Evolutionary conservation across 2,888 invertebrate species (phyloP).

Genomic region (Eristalis pertinax): DNA sequence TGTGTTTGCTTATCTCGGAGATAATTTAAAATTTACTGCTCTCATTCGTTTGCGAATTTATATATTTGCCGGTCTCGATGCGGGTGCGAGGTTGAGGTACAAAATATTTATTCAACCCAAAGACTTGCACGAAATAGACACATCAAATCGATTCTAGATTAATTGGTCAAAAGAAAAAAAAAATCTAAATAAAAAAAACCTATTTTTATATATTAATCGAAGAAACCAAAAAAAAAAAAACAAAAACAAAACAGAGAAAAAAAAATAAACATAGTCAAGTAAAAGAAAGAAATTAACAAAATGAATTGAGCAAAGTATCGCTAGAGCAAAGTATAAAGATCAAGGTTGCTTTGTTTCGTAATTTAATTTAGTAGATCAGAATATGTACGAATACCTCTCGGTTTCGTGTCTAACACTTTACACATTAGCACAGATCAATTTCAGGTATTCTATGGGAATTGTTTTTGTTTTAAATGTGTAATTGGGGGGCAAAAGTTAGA

Average conservation of each 20-base stretch:
- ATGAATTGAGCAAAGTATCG: conserved; percentile 16
- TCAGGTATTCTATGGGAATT: not conserved
- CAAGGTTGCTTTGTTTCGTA: conserved; percentile 66
- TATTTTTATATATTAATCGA: conserved; percentile 59
- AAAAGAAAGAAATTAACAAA: conserved; percentile 46
- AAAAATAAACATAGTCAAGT: not conserved
- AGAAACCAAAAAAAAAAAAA: not conserved
- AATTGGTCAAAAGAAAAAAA: conserved; percentile 39
- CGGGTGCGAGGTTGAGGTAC: not conserved
- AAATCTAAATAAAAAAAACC: conserved; percentile 21
- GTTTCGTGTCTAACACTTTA: not conserved
- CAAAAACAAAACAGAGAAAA: not conserved
- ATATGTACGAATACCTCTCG: conserved; percentile 18
- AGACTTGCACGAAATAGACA: conserved; percentile 10
- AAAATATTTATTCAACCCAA: not conserved
- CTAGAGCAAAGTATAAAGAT: conserved; percentile 54
- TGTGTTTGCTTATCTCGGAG: not conserved
- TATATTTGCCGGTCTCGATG: not conserved
- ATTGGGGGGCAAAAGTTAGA: not conserved
- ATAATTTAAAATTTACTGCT: not conserved
- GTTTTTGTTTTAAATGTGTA: not conserved
- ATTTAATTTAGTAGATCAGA: conserved; percentile 52
- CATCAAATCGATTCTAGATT: conserved; percentile 39
- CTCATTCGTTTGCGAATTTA: not conserved
- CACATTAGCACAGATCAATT: conserved; percentile 44